Base-by-base conservation (phyloP, 1,140 invertebrate genomes). In the Drosophila takahashii region DNA sequence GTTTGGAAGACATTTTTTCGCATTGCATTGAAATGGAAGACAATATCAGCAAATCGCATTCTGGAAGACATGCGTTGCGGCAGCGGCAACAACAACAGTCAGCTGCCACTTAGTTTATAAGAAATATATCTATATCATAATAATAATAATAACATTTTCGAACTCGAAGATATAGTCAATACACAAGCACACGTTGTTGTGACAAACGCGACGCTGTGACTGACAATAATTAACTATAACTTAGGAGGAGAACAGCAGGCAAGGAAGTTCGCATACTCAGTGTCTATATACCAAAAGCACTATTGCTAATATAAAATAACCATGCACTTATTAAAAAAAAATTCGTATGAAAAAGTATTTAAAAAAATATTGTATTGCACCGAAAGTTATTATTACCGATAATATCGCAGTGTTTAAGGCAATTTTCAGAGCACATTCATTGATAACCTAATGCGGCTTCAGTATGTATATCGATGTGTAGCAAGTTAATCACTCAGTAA, bases 1-100 rank as follows among this genome's bases (percentile, higher is more conserved):
- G 79, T 90, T 81, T 86, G 90, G 90, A 91, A 91, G 90, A 91
- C 90, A 91, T 91, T 91, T 90, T 74, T 90, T 81, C 70, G 81
- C 80, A 87, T 87, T 78, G 77, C 54, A 72, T 76, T 76, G 52
- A 70, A 75, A 81, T 79, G 37, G 79, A 79, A 66, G 83, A 81
- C 64, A 71, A 61, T 67, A 77, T 73, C 65, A 85, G 66, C 69
- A 78, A 73, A 48, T 67, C 54, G 79, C 77, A 74, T 90, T 91
- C 77, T 91, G 90, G 90, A 91, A 91, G 90, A 91, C 86, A 91
- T 79, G 71, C 75, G 78, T 73, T 29, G 27, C 50, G 36, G 64
- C 65, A 62, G 75, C 41, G 48, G 26, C 44, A 86, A 64, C 66
- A 87, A 67, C 65, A 45, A 52, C 50, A 27, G 70, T 36, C 42